Conservation (phyloP, 2,888 invertebrate genomes). For the Leuctra nigra region DNA sequence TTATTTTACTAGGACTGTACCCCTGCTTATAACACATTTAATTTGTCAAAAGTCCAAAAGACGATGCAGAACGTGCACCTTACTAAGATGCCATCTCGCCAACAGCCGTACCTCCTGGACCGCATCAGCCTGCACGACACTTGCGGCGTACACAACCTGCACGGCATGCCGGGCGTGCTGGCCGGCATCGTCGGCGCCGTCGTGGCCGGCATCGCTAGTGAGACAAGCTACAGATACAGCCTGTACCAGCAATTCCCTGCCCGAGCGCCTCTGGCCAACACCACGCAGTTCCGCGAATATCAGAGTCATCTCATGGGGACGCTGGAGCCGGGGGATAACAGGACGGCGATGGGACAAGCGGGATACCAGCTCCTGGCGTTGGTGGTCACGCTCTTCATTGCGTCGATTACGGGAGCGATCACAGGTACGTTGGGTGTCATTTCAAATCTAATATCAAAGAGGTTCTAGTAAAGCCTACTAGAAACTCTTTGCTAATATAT, state of each 20-base stretch:
- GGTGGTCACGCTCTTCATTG: slow-evolving; percentile 58
- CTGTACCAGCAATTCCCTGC: slow-evolving; percentile 50
- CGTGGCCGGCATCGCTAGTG: slow-evolving; percentile 63
- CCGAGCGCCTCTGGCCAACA: slow-evolving; percentile 43
- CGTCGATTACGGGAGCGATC: slow-evolving; percentile 62
- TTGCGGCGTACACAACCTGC: slow-evolving; percentile 95
- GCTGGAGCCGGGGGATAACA: slow-evolving; percentile 45
- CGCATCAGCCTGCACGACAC: slow-evolving; percentile 66
- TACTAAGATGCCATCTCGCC: too few species aligned
- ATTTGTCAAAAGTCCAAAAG: too few species aligned
- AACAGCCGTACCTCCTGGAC: slow-evolving; percentile 56
- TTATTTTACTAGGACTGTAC: too few species aligned
- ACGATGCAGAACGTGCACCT: too few species aligned
- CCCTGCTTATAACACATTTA: too few species aligned
- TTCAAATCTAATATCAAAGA: too few species aligned
- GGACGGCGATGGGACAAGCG: slow-evolving; percentile 63
- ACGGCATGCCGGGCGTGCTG: too few species aligned
- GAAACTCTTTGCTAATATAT: too few species aligned
- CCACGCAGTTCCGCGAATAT: slow-evolving; percentile 26
- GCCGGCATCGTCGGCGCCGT: too few species aligned
- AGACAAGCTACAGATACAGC: slow-evolving; percentile 52
- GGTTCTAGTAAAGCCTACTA: too few species aligned
- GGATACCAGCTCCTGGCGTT: slow-evolving; percentile 70
- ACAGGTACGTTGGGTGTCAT: slow-evolving; percentile 61
- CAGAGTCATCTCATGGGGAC: background rate